Evolutionary conservation across 1,140 invertebrate genomes (phyloP).

Genomic region (Ostrea denselamellosa): DNA sequence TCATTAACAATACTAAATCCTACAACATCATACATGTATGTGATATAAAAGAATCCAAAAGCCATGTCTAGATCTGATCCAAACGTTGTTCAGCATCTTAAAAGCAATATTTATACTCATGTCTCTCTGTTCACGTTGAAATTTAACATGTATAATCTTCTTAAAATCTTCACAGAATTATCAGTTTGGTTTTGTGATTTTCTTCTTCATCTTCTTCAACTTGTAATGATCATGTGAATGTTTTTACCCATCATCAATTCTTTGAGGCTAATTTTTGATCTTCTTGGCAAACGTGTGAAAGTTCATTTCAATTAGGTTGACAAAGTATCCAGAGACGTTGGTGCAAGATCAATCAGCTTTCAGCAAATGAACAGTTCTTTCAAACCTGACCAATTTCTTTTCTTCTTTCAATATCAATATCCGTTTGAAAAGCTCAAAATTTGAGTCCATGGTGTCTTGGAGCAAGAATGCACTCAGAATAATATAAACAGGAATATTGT

Average conservation of each 20-base stretch:
- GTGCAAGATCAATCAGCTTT: neutral
- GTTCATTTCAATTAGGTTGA: neutral
- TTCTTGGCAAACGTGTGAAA: conserved; percentile 6
- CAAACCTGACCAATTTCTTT: too few species aligned
- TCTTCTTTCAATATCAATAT: too few species aligned
- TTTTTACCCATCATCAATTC: neutral
- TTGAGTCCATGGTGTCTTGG: too few species aligned
- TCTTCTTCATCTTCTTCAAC: neutral
- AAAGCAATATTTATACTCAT: neutral
- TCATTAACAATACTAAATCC: neutral
- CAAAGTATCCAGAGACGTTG: neutral
- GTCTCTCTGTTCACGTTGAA: neutral
- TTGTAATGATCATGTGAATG: neutral
- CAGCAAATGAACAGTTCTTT: neutral
- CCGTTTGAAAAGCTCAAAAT: too few species aligned
- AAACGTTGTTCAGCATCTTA: neutral
- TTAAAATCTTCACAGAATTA: neutral
- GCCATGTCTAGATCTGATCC: neutral
- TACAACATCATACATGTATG: too few species aligned
- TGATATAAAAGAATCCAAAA: neutral
- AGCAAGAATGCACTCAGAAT: too few species aligned
- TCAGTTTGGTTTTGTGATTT: neutral
- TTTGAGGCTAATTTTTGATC: neutral
- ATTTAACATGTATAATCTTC: neutral
- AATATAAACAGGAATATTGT: neutral